These are phyloP conservation scores for Rhodeus uyekii DNA, from an alignment of 2,797 vertebrate species.

Conservation along the genomic window DNA sequence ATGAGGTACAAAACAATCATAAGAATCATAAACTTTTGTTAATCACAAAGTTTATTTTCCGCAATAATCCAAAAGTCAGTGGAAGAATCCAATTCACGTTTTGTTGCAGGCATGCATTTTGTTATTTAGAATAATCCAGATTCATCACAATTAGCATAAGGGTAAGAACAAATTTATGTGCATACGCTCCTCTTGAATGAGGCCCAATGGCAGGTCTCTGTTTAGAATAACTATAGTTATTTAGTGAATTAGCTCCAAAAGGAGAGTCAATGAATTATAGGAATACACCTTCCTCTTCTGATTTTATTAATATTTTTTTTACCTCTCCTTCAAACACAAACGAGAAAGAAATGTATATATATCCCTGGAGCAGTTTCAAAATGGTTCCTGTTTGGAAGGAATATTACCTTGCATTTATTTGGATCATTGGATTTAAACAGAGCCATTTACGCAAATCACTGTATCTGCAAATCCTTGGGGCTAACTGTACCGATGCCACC, in stretches of 20 bases:
- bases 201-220: too few species aligned
- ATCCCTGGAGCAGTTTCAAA: background rate
- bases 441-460: background rate
- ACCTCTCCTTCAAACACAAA: background rate
- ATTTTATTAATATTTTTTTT: background rate
- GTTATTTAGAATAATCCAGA: background rate
- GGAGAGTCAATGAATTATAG: background rate
- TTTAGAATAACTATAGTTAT: background rate
- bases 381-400: background rate
- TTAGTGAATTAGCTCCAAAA: background rate
- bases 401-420: conserved; percentile 3
- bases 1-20: background rate
- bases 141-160: too few species aligned
- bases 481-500: background rate
- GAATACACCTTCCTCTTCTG: background rate
- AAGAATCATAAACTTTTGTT: background rate
- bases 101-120: background rate
- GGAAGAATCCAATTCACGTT: background rate
- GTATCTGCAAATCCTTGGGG: conserved; percentile 3
- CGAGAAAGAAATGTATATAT: background rate
- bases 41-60: background rate
- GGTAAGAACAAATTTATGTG: background rate
- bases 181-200: background rate
- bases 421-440: background rate
- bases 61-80: background rate